Evolutionary conservation across 1,140 invertebrate species (phyloP).

Genomic region (Drosophila lini): DNA sequence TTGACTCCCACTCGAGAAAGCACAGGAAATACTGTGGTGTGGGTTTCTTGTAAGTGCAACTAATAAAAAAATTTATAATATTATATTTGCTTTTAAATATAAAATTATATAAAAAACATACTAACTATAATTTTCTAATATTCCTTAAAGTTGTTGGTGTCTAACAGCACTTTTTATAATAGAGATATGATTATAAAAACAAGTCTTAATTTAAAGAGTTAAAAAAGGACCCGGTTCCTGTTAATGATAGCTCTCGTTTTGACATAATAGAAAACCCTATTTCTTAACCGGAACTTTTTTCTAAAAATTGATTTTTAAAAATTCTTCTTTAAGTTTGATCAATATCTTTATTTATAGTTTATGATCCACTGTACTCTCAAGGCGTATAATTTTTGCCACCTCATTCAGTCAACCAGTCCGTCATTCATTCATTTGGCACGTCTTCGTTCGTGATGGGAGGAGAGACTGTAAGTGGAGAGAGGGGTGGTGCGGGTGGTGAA

Average conservation of each 20-base stretch:
- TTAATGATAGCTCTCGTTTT: too few species aligned
- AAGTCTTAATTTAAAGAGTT: too few species aligned
- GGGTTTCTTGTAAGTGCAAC: background rate
- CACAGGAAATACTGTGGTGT: constrained; percentile 30
- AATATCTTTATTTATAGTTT: background rate
- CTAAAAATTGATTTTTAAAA: background rate
- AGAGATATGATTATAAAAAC: too few species aligned
- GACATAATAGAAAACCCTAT: too few species aligned
- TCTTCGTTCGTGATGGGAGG: constrained; percentile 36
- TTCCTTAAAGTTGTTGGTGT: background rate
- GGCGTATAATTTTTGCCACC: constrained; percentile 52
- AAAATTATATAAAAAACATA: too few species aligned
- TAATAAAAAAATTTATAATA: background rate
- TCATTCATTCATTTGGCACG: constrained; percentile 67
- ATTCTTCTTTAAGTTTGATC: background rate
- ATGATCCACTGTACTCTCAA: constrained; percentile 32
- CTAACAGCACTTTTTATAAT: background rate
- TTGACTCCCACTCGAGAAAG: constrained; percentile 32
- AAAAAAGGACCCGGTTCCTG: too few species aligned
- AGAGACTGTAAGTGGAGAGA: constrained; percentile 9
- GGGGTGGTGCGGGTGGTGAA: constrained; percentile 5
- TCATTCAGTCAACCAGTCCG: constrained; percentile 64
- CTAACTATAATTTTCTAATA: background rate
- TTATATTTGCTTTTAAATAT: background rate
- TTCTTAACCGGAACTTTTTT: too few species aligned